Base-by-base conservation (phyloP, 2,113 vertebrate species). In the Catharus minimus region DNA sequence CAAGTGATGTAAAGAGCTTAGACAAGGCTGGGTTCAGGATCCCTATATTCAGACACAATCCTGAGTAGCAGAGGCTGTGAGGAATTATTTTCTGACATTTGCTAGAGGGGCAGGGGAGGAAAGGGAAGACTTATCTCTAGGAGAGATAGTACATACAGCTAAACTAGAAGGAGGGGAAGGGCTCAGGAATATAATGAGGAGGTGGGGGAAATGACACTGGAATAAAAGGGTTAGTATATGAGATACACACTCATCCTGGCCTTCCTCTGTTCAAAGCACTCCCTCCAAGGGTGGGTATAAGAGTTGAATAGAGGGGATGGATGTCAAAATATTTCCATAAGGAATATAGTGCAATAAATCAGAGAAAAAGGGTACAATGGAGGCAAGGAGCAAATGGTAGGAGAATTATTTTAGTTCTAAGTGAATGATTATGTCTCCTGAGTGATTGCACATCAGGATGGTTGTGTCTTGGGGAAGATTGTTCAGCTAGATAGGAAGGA, bases 311-410 rank as follows among this genome's bases (percentile, higher is more conserved):
- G 71, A 91, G 64, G 60, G 91, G 56, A 92, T 82, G 78, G 74
- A 89, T 95, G 95, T 95, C 95, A 95, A 95, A 95, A 95, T 92
- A 95, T 95, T 95, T 95, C 89, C 69, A 58, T 94, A 94, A 95
- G 91, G 81, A 92, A 89, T 89, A 71, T 33, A 92, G 67, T 84
- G 86, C 65, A 93, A 95, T 94, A 93, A 95, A 95, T 94, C 93
- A 94, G 81, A 87, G 89, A 47, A 94, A 94, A 94, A 80, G 94
- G 71, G 85, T 85, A 95, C 89, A 95, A 92, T 95, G 60, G 79
- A 95, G 75, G 72, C 55, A 85, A 85, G 78, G 83, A 95, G 78
- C 81, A 87, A 93, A 89, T 0, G 16, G 71, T 84, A 87, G 68
- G 64, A 88, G 88, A 94, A 95, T 95, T 92, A 94, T 91, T 94